Evolutionary conservation across 2,888 invertebrate genomes (phyloP), one percentile per base, ranked within the genome.

Genomic region (Aleiodes leptofemur): DNA sequence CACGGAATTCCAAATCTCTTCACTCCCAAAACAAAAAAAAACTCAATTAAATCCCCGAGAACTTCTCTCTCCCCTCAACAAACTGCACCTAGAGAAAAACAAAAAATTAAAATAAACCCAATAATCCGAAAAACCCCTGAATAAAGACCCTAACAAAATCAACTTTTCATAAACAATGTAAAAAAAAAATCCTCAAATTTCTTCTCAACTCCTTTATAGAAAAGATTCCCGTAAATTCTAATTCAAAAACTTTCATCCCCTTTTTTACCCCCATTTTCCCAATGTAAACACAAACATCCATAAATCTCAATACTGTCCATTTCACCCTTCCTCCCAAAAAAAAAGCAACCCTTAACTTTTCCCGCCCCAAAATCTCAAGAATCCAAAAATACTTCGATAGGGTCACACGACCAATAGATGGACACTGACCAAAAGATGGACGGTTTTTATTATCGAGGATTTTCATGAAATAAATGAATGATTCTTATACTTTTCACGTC

Each of bases 271-370:
- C 16, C 11, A 64, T 16, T 48, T 64, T 23, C 16, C 11, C 43
- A 64, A 64, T 48, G 64, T 64, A 43, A 64, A 64, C 48, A 48
- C 64, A 64, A 64, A 23, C n/a, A 48, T 34, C 64, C 48, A 64
- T 64, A 64, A 11, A 64, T 48, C 23, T 43, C 64, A 64, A 64
- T 64, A 64, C 48, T 48, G 3, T 16, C 64, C 34, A 64, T 43
- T 64, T 48, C 43, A 64, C 29, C 43, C 16, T 64, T 2, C 16
- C 48, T 14, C 64, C 29, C 23, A 43, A 29, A 9, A 23, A 23
- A 23, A 23, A 23, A 23, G 23, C 23, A 8, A 16, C 11, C 14
- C n/a, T 13, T 29, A n/a, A n/a, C 59, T 59, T 14, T 43, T 14
- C 64, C 23, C 43, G 23, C 43, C 64, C 23, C 43, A 16, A 43